phyloP scores from a whole-genome alignment of 2,113 vertebrate genomes.

The Microtus ochrogaster region DNA sequence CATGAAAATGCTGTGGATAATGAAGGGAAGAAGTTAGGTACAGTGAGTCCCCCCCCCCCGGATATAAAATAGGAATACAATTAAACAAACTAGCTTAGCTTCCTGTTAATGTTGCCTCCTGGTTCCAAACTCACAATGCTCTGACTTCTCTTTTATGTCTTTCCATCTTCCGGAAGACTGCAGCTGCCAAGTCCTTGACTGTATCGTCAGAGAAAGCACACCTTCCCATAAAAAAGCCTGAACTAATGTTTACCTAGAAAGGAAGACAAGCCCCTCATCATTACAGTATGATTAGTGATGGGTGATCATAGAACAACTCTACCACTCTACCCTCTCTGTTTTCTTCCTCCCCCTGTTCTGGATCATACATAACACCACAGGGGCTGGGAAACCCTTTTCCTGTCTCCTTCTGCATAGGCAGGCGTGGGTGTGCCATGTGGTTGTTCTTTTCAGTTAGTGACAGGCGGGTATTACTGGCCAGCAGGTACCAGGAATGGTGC shows the following conservation, averaged over 20 bases:
- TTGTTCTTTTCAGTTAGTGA: not conserved
- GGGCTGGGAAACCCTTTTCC: not conserved
- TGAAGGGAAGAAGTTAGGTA: conserved; percentile 63
- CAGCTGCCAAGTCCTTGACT: not conserved
- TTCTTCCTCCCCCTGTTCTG: not conserved
- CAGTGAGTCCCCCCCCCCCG: conserved; percentile 26
- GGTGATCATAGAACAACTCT: not conserved
- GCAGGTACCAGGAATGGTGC: not conserved
- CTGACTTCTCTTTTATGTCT: conserved; percentile 45
- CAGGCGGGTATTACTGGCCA: not conserved
- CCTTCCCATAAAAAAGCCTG: not conserved
- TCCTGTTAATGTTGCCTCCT: conserved; percentile 40
- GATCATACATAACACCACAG: not conserved
- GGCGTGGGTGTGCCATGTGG: not conserved
- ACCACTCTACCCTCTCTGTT: not conserved
- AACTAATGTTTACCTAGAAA: not conserved
- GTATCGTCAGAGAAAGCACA: not conserved
- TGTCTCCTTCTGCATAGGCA: not conserved
- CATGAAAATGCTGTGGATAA: conserved; percentile 66
- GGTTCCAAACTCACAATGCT: not conserved
- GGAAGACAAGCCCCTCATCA: conserved; percentile 1
- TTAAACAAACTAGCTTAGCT: conserved; percentile 58
- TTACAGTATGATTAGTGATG: not conserved
- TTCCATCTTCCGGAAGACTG: not conserved
- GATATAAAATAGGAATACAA: conserved; percentile 60